These are phyloP conservation scores for Agapornis roseicollis DNA, from an alignment of 2,113 vertebrate genomes.

Conservation along the genomic window DNA sequence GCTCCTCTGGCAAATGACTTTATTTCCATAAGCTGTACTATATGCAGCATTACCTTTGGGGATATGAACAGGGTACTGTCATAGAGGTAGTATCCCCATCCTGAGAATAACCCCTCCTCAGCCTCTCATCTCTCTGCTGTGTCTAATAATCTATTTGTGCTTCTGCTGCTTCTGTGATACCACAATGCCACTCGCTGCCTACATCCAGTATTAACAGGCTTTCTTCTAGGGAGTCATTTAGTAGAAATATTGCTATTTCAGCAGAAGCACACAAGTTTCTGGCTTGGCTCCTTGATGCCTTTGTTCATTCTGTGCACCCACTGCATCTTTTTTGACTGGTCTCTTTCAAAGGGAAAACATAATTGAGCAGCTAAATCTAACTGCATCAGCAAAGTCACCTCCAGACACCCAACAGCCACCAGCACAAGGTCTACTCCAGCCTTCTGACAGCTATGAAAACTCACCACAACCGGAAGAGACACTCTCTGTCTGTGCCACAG, in stretches of 20 bases:
- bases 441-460: not conserved
- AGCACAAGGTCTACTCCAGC: not conserved
- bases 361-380: not conserved
- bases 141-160: not conserved
- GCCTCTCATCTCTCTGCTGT: not conserved
- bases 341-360: not conserved
- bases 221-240: not conserved
- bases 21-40: not conserved
- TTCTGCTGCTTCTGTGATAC: not conserved
- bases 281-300: not conserved
- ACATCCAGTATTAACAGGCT: slow-evolving; percentile 28
- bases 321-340: not conserved
- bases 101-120: not conserved
- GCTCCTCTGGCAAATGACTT: not conserved
- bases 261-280: not conserved
- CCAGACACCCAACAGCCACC: not conserved
- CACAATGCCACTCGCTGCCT: slow-evolving; percentile 40
- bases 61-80: not conserved
- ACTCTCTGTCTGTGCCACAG: not conserved
- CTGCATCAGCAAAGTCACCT: not conserved
- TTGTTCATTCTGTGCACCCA: not conserved
- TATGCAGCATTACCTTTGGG: not conserved
- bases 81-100: not conserved
- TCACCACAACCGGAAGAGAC: not conserved
- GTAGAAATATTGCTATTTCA: not conserved